These are phyloP conservation scores for Oxygymnocypris stewartii DNA, from an alignment of 2,113 vertebrate genomes.

Conservation along the genomic window DNA sequence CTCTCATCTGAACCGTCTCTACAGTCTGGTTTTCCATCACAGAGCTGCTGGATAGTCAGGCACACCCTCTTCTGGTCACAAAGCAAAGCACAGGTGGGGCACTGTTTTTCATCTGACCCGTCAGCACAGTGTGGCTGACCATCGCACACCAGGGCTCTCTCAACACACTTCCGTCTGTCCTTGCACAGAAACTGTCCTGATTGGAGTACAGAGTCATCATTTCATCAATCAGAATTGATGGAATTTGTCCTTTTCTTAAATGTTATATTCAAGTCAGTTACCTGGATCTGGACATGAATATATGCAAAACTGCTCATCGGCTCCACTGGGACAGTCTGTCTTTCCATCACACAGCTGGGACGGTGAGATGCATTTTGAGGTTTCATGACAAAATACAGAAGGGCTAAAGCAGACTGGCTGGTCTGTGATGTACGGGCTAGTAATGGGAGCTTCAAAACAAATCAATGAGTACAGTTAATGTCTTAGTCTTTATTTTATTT, in stretches of 20 bases:
- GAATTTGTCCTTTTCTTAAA: too few relatives aligned
- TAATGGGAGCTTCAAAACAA: slow-evolving; percentile 1
- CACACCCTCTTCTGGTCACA: slow-evolving; percentile 75
- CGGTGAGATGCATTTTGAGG: slow-evolving; percentile 39
- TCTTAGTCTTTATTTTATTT: not conserved
- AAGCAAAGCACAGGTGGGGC: slow-evolving; percentile 55
- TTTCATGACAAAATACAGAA: slow-evolving; percentile 25
- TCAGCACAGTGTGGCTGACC: slow-evolving; percentile 80
- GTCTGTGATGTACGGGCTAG: not conserved
- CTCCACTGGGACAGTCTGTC: slow-evolving; percentile 50
- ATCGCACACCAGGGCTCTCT: slow-evolving; percentile 72
- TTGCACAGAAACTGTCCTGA: slow-evolving; percentile 78
- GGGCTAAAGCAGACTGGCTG: slow-evolving; percentile 26
- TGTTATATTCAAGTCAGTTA: too few relatives aligned
- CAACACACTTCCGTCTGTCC: slow-evolving; percentile 70
- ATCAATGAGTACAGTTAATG: not conserved
- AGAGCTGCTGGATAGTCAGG: slow-evolving; percentile 72
- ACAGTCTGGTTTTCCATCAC: slow-evolving; percentile 83
- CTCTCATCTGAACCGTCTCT: slow-evolving; percentile 77
- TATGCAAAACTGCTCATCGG: slow-evolving; percentile 52
- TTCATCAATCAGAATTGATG: not conserved
- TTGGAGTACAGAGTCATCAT: not conserved
- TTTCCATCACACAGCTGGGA: slow-evolving; percentile 53
- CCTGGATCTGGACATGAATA: slow-evolving; percentile 40
- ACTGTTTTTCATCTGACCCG: slow-evolving; percentile 80